Percentiles rank a stretch among this genome's conserved stretches.
Evolutionary conservation across 2,113 vertebrate genomes (phyloP).

Genomic region (Mixornis gularis): DNA sequence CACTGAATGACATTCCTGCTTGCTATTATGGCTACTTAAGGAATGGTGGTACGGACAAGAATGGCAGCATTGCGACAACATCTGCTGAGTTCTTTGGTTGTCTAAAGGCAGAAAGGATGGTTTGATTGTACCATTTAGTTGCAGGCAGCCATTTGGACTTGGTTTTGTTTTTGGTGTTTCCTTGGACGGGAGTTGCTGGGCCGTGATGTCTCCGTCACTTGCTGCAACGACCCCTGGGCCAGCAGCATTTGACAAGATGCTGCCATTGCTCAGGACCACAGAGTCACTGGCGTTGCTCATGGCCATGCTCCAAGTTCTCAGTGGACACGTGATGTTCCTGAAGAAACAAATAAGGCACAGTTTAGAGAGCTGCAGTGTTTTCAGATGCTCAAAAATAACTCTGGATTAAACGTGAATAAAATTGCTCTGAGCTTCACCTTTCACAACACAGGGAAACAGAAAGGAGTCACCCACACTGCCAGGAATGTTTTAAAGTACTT

Average conservation of each 20-base stretch:
- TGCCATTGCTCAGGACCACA: slow-evolving; percentile 70
- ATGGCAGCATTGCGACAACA: slow-evolving; percentile 70
- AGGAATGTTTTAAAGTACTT: neutral
- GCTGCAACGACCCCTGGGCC: neutral
- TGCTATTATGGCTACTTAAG: slow-evolving; percentile 73
- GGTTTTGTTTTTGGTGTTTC: slow-evolving; percentile 65
- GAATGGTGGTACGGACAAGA: slow-evolving; percentile 80
- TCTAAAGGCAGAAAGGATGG: slow-evolving; percentile 73
- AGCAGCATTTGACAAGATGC: slow-evolving; percentile 53
- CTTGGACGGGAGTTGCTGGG: slow-evolving; percentile 52
- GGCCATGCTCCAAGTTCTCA: slow-evolving; percentile 70
- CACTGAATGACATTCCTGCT: slow-evolving; percentile 75
- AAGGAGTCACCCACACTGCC: neutral
- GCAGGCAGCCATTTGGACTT: slow-evolving; percentile 74
- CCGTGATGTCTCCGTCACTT: slow-evolving; percentile 29
- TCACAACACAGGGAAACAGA: neutral
- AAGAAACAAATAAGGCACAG: neutral
- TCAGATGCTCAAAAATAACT: neutral
- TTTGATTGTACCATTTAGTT: slow-evolving; percentile 72
- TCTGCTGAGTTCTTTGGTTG: slow-evolving; percentile 70
- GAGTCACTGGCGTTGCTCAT: slow-evolving; percentile 66
- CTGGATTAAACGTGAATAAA: neutral
- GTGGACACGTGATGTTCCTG: neutral
- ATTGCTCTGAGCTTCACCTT: neutral
- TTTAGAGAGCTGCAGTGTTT: neutral